Evolutionary conservation across 35 echinoderm and acorn worm species (phyloP).

Genomic region (Apostichopus californicus): DNA sequence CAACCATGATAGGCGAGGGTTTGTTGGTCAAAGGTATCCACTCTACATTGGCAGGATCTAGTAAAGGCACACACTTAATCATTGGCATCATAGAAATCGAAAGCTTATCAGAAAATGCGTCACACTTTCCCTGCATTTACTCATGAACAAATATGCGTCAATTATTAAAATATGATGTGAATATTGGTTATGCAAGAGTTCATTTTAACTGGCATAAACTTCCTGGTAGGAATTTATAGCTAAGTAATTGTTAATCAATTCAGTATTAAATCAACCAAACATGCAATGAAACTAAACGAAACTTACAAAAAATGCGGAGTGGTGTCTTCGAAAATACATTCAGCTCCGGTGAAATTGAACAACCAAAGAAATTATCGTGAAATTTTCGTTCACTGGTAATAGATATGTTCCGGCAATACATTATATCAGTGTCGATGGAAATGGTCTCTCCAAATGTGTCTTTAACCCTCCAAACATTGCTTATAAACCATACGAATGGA

Average conservation of each 20-base stretch:
- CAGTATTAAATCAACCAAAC: background rate
- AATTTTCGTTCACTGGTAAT: background rate
- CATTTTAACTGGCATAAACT: background rate
- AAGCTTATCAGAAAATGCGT: too few species aligned
- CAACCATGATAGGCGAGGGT: background rate
- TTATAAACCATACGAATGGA: background rate
- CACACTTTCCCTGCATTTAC: background rate
- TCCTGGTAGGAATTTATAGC: background rate
- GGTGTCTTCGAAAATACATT: background rate
- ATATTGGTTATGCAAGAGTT: background rate
- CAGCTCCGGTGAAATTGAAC: background rate
- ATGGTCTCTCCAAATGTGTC: background rate
- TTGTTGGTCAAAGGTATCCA: background rate
- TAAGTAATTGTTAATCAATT: background rate
- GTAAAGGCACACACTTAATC: background rate
- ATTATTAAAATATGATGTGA: too few species aligned
- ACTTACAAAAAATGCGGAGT: background rate
- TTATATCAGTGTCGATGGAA: background rate
- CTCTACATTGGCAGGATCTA: background rate
- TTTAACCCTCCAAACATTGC: background rate
- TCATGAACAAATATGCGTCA: background rate
- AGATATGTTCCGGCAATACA: background rate
- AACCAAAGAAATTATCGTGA: background rate
- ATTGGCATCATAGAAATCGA: too few species aligned
- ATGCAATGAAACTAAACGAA: background rate